Evolutionary conservation across 2,888 invertebrate genomes (phyloP).

Genomic region (Ryuthela nishihirai): DNA sequence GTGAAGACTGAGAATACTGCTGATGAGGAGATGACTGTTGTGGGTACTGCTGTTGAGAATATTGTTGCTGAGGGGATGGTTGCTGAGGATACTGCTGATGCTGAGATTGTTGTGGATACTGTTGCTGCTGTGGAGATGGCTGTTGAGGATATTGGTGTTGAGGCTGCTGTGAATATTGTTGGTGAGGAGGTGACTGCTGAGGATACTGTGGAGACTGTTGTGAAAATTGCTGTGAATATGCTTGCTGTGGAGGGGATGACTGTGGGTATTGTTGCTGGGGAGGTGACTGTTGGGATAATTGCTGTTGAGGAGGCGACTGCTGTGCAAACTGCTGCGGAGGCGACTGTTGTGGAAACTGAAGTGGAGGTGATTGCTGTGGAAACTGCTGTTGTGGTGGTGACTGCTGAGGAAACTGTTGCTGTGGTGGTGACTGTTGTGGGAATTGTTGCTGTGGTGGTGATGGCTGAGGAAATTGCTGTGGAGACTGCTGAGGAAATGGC

Average conservation of each 20-base stretch:
- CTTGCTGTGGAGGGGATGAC: constrained; percentile 4
- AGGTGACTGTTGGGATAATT: constrained; percentile 8
- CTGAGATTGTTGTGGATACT: constrained; percentile 3
- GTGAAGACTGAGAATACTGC: constrained; percentile 2
- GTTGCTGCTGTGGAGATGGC: constrained; percentile 4
- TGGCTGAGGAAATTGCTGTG: constrained; percentile 7
- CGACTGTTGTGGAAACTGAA: no score
- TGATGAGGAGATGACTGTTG: constrained; percentile 12
- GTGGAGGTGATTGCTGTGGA: no score
- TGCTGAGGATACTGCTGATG: constrained; percentile 9
- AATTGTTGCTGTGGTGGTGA: constrained; percentile 1
- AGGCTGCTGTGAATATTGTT: constrained; percentile 17
- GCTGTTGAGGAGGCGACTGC: no score
- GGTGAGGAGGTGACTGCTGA: constrained; percentile 7
- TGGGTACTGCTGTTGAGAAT: constrained; percentile 5
- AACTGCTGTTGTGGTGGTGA: constrained; percentile 5
- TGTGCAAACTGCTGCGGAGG: no score
- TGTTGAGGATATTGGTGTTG: constrained; percentile 3
- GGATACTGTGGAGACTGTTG: constrained; percentile 19
- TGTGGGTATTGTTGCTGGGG: constrained; percentile 8
- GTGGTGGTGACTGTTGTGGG: constrained; percentile 5
- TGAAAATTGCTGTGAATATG: constrained; percentile 10
- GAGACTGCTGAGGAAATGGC: constrained; percentile 11
- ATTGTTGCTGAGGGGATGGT: constrained; percentile 7
- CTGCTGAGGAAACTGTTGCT: constrained; percentile 5